Evolutionary conservation across 2,113 vertebrate genomes (phyloP).

Genomic region (Psittacula cyanocephala): DNA sequence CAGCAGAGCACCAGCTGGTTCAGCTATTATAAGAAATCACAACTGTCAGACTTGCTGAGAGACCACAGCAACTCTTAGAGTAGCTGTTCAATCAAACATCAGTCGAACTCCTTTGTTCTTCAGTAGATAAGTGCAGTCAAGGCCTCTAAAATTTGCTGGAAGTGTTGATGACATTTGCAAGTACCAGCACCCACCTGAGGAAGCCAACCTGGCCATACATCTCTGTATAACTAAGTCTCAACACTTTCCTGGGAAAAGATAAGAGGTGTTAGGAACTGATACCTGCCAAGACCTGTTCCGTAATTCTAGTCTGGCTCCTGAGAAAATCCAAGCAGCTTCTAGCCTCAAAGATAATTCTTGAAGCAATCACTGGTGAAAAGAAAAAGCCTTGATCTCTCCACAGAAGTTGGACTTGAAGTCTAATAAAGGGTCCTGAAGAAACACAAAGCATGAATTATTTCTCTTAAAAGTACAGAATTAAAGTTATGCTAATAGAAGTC

Average conservation of each 20-base stretch:
- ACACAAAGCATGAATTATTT: not conserved
- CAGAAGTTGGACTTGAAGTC: not conserved
- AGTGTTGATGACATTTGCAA: not conserved
- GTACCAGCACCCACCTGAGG: not conserved
- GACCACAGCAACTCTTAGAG: not conserved
- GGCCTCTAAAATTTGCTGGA: not conserved
- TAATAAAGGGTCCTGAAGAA: not conserved
- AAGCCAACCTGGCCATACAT: not conserved
- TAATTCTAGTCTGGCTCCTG: not conserved
- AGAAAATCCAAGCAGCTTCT: not conserved
- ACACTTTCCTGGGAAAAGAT: not conserved
- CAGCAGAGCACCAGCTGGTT: not conserved
- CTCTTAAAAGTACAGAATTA: constrained; percentile 15
- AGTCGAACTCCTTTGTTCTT: not conserved
- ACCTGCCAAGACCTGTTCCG: not conserved
- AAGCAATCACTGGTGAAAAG: not conserved
- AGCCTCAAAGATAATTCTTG: not conserved
- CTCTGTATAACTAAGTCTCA: not conserved
- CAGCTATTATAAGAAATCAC: not conserved
- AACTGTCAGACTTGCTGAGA: not conserved
- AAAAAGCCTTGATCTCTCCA: not conserved
- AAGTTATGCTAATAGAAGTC: constrained; percentile 41
- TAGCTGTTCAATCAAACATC: not conserved
- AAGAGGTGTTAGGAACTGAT: not conserved
- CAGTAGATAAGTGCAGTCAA: not conserved